Evolutionary conservation across 1,140 invertebrate species (phyloP).

Genomic region (Drosophila erecta): DNA sequence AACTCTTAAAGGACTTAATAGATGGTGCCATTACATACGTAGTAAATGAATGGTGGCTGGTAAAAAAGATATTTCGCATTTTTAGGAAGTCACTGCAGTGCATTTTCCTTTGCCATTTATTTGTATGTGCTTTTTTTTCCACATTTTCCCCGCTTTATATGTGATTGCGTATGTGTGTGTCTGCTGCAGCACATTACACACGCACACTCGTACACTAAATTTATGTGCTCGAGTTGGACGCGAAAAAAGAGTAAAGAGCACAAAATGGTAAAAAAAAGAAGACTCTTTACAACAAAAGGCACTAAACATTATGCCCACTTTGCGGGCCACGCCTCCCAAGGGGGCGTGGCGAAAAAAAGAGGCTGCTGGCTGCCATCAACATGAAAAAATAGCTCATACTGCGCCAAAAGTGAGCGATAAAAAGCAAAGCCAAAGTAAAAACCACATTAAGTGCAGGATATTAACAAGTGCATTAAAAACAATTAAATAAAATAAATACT

Average conservation of each 20-base stretch:
- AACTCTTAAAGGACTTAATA: constrained; percentile 5
- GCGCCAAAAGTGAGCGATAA: constrained; percentile 33
- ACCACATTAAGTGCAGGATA: constrained; percentile 1
- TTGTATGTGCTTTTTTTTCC: neutral
- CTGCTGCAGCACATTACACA: constrained; percentile 67
- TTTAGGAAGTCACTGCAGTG: constrained; percentile 46
- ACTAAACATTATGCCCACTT: constrained; percentile 77
- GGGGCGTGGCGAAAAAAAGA: constrained; percentile 9
- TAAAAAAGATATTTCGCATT: constrained; percentile 28
- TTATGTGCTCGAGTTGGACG: constrained; percentile 58
- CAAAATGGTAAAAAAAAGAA: constrained; percentile 42
- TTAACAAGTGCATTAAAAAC: neutral
- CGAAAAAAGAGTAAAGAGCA: constrained; percentile 12
- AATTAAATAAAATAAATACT: neutral
- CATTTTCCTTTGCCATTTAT: constrained; percentile 36
- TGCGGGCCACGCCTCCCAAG: constrained; percentile 36
- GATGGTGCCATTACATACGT: neutral
- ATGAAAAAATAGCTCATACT: constrained; percentile 15
- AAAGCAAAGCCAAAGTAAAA: constrained; percentile 21
- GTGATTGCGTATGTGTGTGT: constrained; percentile 31
- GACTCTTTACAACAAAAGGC: constrained; percentile 78
- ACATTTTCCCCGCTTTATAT: neutral
- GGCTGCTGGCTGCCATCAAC: constrained; percentile 24
- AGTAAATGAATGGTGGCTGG: constrained; percentile 19
- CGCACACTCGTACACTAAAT: constrained; percentile 68